Evolutionary conservation across 1,140 invertebrate genomes (phyloP).

Genomic region (Scylla paramamosain): DNA sequence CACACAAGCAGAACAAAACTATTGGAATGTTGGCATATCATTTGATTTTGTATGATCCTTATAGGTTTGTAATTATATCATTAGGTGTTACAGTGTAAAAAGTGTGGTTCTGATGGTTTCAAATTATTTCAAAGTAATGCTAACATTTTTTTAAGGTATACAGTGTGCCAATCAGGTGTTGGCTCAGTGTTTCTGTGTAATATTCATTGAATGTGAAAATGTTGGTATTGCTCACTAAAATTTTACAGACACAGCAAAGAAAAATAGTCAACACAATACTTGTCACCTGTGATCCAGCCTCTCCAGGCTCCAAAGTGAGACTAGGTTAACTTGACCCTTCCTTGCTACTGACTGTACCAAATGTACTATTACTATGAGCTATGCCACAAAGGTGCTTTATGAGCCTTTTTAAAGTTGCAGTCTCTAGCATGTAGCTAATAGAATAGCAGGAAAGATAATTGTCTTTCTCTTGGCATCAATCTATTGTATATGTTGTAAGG

Average conservation of each 20-base stretch:
- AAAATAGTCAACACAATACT: background rate
- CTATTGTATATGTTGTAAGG: too few relatives aligned
- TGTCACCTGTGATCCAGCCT: background rate
- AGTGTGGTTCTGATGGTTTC: background rate
- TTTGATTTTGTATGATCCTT: conserved; percentile 5
- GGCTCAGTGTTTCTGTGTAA: background rate
- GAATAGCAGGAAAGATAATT: too few relatives aligned
- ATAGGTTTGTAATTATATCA: conserved; percentile 24
- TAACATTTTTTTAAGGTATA: background rate
- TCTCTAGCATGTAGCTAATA: too few relatives aligned
- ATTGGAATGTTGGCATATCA: conserved; percentile 23
- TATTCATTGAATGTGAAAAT: background rate
- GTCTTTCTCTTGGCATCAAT: too few relatives aligned
- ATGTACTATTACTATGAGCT: too few relatives aligned
- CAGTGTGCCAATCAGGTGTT: background rate
- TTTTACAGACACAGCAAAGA: background rate
- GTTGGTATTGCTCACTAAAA: conserved; percentile 11
- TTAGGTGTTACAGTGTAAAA: background rate
- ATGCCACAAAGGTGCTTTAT: too few relatives aligned
- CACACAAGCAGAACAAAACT: conserved; percentile 12
- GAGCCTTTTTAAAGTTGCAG: too few relatives aligned
- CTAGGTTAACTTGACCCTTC: background rate
- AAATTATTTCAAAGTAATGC: background rate
- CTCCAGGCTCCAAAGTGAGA: background rate
- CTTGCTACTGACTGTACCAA: too few relatives aligned